Evolutionary conservation across 2,888 invertebrate species (phyloP).

Genomic region (Lysandra coridon): DNA sequence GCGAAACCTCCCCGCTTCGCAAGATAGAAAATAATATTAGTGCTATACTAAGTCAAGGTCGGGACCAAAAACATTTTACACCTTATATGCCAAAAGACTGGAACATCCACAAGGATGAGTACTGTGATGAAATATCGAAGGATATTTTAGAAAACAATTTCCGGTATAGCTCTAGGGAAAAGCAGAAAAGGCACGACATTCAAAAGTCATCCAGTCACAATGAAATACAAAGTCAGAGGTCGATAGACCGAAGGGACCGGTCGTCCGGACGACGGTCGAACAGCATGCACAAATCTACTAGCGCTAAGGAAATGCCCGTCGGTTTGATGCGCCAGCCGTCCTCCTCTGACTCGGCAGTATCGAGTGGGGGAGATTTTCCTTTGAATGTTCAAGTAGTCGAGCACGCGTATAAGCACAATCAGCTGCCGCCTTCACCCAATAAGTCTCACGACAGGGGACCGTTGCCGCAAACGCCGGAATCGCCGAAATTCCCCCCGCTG

Average conservation of each 20-base stretch:
- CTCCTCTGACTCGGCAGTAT: conserved; percentile 76
- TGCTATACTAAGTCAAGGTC: conserved; percentile 82
- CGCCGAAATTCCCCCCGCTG: conserved; percentile 85
- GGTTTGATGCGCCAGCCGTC: conserved; percentile 77
- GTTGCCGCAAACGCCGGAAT: conserved; percentile 73
- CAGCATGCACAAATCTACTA: conserved; percentile 87
- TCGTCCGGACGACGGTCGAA: conserved; percentile 75
- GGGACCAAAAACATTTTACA: conserved; percentile 78
- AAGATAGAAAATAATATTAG: conserved; percentile 87
- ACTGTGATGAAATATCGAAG: conserved; percentile 78
- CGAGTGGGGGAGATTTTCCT: conserved; percentile 81
- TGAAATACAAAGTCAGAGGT: conserved; percentile 79
- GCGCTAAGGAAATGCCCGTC: conserved; percentile 85
- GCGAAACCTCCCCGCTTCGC: conserved; percentile 83
- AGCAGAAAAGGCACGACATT: conserved; percentile 78
- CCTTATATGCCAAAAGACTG: conserved; percentile 80
- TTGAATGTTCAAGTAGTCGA: conserved; percentile 84
- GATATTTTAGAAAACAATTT: conserved; percentile 76
- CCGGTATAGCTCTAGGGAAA: conserved; percentile 77
- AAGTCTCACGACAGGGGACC: conserved; percentile 71
- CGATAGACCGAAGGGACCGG: conserved; percentile 74
- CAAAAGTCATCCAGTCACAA: conserved; percentile 83
- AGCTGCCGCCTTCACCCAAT: conserved; percentile 67
- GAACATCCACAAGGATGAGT: conserved; percentile 80
- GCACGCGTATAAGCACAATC: conserved; percentile 74